Conservation (phyloP, 2,888 invertebrate species). For the Acholoe squamosa region DNA sequence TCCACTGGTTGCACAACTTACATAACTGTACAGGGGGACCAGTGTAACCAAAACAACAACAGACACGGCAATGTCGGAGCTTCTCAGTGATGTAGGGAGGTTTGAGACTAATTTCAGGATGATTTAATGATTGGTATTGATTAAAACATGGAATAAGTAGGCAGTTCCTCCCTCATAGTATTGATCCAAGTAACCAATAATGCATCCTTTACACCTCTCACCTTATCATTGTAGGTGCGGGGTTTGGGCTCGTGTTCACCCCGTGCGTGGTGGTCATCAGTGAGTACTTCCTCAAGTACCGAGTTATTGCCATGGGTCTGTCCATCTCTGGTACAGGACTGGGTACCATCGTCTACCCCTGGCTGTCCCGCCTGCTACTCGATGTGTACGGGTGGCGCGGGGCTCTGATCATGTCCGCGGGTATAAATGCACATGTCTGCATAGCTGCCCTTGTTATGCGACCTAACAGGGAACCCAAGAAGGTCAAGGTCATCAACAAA, state of each 20-base stretch:
- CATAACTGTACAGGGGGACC: too few species aligned
- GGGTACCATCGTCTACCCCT: constrained; percentile 60
- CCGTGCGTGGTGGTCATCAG: constrained; percentile 60
- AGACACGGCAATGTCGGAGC: too few species aligned
- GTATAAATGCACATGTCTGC: constrained; percentile 52
- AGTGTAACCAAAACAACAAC: too few species aligned
- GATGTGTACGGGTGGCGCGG: constrained; percentile 53
- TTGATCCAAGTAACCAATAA: too few species aligned
- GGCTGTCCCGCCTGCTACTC: constrained; percentile 27
- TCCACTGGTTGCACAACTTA: too few species aligned
- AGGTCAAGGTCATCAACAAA: constrained; percentile 1
- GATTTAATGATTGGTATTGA: too few species aligned
- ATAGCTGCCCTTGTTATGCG: constrained; percentile 41
- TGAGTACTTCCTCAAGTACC: constrained; percentile 54
- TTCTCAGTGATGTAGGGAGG: too few species aligned
- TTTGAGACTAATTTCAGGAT: too few species aligned
- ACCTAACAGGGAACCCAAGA: constrained; percentile 14
- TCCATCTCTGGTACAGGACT: constrained; percentile 59
- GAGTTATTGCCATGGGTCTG: constrained; percentile 60
- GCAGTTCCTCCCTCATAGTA: too few species aligned
- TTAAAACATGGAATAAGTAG: too few species aligned
- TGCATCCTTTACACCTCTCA: background rate
- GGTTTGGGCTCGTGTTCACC: constrained; percentile 60
- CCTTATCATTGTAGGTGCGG: constrained; percentile 46
- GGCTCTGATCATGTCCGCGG: constrained; percentile 55